These are phyloP conservation scores for Acronicta psi DNA, from an alignment of 2,888 invertebrate species.

Conservation along the genomic window DNA sequence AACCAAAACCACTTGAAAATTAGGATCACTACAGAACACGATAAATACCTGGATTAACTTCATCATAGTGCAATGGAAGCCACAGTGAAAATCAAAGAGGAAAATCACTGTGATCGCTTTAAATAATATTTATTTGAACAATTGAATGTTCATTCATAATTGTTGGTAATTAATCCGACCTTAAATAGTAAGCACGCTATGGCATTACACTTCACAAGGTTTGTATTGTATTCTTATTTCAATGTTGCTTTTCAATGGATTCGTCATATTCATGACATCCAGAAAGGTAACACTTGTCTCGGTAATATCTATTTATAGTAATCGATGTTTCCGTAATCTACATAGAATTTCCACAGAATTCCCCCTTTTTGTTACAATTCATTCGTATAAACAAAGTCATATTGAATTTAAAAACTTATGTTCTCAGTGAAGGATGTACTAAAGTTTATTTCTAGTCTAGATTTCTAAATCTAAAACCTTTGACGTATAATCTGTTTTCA, in stretches of 20 bases:
- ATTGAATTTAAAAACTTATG: too few species aligned
- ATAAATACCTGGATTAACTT: constrained; percentile 47
- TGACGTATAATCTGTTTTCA: too few species aligned
- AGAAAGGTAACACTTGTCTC: background rate
- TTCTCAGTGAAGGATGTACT: too few species aligned
- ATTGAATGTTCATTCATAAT: constrained; percentile 33
- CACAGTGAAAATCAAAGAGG: constrained; percentile 46
- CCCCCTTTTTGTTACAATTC: too few species aligned
- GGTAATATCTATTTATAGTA: too few species aligned
- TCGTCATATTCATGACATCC: constrained; percentile 1
- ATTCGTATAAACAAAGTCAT: too few species aligned
- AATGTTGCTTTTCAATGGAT: constrained; percentile 37
- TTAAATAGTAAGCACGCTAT: constrained; percentile 44
- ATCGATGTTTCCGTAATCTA: background rate
- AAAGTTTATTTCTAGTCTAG: too few species aligned
- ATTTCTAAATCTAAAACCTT: too few species aligned
- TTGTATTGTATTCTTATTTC: constrained; percentile 47
- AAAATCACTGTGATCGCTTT: constrained; percentile 38
- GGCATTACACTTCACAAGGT: constrained; percentile 43
- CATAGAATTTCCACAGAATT: too few species aligned
- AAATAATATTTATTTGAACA: constrained; percentile 33
- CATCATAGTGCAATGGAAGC: constrained; percentile 53
- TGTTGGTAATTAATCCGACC: constrained; percentile 31
- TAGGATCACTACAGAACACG: constrained; percentile 11
- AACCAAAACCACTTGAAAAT: constrained; percentile 1